phyloP scores from a whole-genome alignment of 2,888 invertebrate species.

The Brenthis ino region DNA sequence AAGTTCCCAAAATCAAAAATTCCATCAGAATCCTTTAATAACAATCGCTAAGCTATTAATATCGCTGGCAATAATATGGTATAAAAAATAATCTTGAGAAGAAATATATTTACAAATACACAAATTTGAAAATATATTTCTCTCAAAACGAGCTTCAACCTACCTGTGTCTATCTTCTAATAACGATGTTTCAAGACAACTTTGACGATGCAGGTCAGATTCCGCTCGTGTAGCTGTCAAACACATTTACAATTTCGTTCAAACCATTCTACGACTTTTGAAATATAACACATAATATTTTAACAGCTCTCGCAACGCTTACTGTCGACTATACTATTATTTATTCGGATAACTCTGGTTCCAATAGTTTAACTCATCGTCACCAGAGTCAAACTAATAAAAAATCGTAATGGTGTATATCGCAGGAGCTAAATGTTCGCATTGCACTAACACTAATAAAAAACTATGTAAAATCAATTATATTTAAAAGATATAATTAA shows the following conservation, averaged over 20 bases:
- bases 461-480: neutral
- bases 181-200: neutral
- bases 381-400: neutral
- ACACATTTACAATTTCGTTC: slow-evolving; percentile 37
- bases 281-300: neutral
- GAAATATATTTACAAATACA: slow-evolving; percentile 13
- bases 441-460: neutral
- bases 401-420: neutral
- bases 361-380: neutral
- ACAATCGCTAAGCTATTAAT: slow-evolving; percentile 8
- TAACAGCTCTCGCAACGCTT: slow-evolving; percentile 6
- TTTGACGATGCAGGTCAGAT: neutral
- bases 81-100: neutral
- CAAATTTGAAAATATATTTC: slow-evolving; percentile 15
- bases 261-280: neutral
- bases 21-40: slow-evolving; percentile 1
- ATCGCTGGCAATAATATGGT: slow-evolving; percentile 1
- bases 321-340: neutral
- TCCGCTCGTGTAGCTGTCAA: slow-evolving; percentile 42
- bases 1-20: neutral
- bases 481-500: neutral
- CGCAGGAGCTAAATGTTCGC: slow-evolving; percentile 13
- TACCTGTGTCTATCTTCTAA: slow-evolving; percentile 25
- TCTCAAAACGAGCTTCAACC: slow-evolving; percentile 13
- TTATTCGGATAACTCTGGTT: neutral